Percentiles rank a stretch among this genome's conserved stretches.
Evolutionary conservation across 2,797 vertebrate genomes (phyloP).

Genomic region (Premnoplex brunnescens): DNA sequence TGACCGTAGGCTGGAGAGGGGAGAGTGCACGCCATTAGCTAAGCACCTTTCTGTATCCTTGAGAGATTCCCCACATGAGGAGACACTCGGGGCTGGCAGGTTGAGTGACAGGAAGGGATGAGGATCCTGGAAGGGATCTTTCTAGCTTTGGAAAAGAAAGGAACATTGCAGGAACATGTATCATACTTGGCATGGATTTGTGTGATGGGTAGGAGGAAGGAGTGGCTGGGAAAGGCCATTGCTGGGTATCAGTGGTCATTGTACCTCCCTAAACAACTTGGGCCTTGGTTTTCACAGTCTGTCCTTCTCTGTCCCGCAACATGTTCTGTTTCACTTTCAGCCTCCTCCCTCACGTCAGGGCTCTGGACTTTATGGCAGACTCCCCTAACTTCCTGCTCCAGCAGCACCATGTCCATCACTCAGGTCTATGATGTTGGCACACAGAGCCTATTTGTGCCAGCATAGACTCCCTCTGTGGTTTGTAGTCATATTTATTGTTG

Average conservation of each 20-base stretch:
- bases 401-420: neutral
- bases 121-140: neutral
- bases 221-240: neutral
- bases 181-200: neutral
- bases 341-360: accelerated
- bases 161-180: accelerated
- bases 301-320: neutral
- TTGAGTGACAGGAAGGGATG: neutral
- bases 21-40: neutral
- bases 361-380: neutral
- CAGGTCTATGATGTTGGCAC: neutral
- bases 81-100: neutral
- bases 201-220: neutral
- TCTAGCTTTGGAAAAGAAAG: neutral
- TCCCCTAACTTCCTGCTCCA: neutral
- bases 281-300: neutral
- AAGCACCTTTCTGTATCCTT: neutral
- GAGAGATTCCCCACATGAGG: neutral
- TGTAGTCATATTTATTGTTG: neutral
- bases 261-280: too few relatives aligned
- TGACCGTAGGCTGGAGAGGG: neutral
- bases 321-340: neutral
- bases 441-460: accelerated
- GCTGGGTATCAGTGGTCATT: neutral
- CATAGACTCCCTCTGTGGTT: accelerated